These are phyloP conservation scores for Xestia xanthographa DNA, from an alignment of 2,888 invertebrate genomes.

Conservation along the genomic window DNA sequence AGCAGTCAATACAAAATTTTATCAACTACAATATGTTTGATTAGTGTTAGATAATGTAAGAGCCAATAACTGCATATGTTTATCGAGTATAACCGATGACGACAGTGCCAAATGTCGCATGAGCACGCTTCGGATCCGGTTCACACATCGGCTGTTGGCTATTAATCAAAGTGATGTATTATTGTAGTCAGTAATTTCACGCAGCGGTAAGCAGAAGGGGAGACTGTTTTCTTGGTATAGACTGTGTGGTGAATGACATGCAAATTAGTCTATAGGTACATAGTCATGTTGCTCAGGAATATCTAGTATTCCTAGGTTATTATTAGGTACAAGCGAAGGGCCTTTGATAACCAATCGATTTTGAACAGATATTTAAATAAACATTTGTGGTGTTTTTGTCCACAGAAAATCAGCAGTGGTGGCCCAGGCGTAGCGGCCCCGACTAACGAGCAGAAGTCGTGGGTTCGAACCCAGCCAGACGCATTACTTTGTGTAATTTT, in stretches of 20 bases:
- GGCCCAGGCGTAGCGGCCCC: too few relatives aligned
- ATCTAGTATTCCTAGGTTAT: not conserved
- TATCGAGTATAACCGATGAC: conserved; percentile 56
- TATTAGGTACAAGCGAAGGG: not conserved
- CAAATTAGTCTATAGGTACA: conserved; percentile 7
- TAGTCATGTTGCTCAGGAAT: not conserved
- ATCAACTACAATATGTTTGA: not conserved
- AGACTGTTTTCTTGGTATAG: conserved; percentile 13
- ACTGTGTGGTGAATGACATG: conserved; percentile 15
- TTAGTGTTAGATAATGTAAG: conserved; percentile 27
- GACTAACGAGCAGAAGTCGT: too few relatives aligned
- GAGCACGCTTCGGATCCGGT: conserved; percentile 51
- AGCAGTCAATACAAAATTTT: not conserved
- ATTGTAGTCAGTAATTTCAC: conserved; percentile 43
- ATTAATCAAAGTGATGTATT: conserved; percentile 52
- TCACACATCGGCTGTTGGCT: conserved; percentile 32
- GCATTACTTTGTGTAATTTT: too few relatives aligned
- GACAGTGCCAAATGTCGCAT: conserved; percentile 66
- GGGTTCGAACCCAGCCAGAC: too few relatives aligned
- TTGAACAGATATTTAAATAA: too few relatives aligned
- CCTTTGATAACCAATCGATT: not conserved
- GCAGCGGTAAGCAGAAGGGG: conserved; percentile 26
- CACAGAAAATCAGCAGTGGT: not conserved
- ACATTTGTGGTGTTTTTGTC: too few relatives aligned
- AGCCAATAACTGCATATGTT: conserved; percentile 52